phyloP scores from a whole-genome alignment of 1,140 invertebrate species.

The Platyscapa corneri region DNA sequence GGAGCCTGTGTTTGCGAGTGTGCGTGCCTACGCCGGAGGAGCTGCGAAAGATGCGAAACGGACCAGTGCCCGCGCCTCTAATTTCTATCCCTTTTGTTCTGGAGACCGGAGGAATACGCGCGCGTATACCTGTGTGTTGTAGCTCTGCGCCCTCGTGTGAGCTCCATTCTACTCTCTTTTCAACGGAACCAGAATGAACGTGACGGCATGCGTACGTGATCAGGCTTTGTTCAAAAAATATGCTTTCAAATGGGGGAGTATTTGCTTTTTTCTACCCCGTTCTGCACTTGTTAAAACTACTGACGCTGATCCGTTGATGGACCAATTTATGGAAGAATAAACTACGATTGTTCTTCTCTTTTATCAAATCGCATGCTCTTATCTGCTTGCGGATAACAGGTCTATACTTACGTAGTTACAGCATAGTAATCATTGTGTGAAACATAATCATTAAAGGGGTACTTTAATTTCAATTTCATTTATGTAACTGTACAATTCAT shows the following conservation, averaged over 20 bases:
- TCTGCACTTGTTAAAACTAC: background rate
- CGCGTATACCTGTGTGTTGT: background rate
- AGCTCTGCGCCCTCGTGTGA: background rate
- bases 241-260: background rate
- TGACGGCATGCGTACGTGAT: constrained; percentile 14
- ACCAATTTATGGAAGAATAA: too few species aligned
- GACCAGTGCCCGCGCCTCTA: constrained; percentile 22
- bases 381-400: background rate
- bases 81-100: constrained; percentile 27
- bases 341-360: background rate
- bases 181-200: background rate
- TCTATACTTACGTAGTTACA: background rate
- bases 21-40: background rate
- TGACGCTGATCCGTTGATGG: background rate
- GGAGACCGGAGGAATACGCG: background rate
- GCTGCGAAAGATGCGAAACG: background rate
- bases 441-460: background rate
- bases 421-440: background rate
- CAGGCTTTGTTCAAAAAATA: constrained; percentile 18
- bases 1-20: background rate
- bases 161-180: constrained; percentile 8
- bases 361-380: background rate
- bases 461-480: background rate
- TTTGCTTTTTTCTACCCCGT: background rate
- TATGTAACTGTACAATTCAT: background rate